Evolutionary conservation across 1,140 invertebrate genomes (phyloP).

Genomic region (Sweltsa coloradensis): DNA sequence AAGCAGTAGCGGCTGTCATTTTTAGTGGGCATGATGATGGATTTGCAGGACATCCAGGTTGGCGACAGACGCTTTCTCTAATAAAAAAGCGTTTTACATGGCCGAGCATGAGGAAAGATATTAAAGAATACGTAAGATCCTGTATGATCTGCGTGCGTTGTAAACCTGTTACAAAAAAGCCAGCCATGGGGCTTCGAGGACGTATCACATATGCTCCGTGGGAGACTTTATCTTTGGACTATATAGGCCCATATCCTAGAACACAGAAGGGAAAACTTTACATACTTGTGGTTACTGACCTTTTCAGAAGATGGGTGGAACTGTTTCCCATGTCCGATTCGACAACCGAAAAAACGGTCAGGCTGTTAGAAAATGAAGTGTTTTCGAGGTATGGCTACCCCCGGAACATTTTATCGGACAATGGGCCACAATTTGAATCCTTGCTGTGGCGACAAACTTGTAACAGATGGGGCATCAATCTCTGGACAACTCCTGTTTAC

Average conservation of each 20-base stretch:
- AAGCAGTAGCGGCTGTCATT: too few relatives aligned
- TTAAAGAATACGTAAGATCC: too few relatives aligned
- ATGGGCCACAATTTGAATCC: slow-evolving; percentile 18
- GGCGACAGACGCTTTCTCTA: too few relatives aligned
- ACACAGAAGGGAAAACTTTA: slow-evolving; percentile 12
- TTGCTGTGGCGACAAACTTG: background rate
- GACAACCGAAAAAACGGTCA: slow-evolving; percentile 15
- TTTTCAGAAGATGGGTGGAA: slow-evolving; percentile 20
- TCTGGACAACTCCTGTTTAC: slow-evolving; percentile 20
- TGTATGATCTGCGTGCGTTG: too few relatives aligned
- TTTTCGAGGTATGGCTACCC: slow-evolving; percentile 21
- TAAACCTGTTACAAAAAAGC: too few relatives aligned
- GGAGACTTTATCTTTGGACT: slow-evolving; percentile 16
- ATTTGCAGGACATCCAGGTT: too few relatives aligned
- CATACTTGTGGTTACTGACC: slow-evolving; percentile 18
- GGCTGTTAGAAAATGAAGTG: slow-evolving; percentile 16
- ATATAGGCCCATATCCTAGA: slow-evolving; percentile 19
- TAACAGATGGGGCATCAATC: slow-evolving; percentile 1
- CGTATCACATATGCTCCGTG: slow-evolving; percentile 14
- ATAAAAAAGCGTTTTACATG: too few relatives aligned
- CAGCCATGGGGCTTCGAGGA: too few relatives aligned
- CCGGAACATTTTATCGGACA: slow-evolving; percentile 17
- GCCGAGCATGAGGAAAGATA: too few relatives aligned
- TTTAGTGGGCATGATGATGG: too few relatives aligned
- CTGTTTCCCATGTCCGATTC: too few relatives aligned